These are phyloP conservation scores for Batillaria attramentaria DNA, from an alignment of 1,140 invertebrate genomes.

Conservation along the genomic window DNA sequence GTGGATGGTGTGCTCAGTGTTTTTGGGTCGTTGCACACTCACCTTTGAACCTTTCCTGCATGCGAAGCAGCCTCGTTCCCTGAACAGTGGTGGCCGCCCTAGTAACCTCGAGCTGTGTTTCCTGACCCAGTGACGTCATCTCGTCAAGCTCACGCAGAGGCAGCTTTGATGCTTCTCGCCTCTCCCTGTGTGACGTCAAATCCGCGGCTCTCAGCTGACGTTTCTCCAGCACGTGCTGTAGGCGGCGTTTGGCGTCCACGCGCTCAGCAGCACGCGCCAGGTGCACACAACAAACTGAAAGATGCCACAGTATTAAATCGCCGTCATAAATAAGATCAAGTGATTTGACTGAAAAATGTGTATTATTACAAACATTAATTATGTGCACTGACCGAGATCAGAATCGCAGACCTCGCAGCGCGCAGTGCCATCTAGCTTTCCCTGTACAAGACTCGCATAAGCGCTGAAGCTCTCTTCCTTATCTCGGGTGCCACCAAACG, in stretches of 20 bases:
- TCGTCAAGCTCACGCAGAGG: not conserved
- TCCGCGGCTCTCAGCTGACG: not conserved
- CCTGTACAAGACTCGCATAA: no score
- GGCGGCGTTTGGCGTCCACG: not conserved
- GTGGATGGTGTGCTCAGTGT: not conserved
- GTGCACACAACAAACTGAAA: not conserved
- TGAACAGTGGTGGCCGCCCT: not conserved
- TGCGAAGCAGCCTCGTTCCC: not conserved
- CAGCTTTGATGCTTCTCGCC: not conserved
- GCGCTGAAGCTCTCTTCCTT: no score
- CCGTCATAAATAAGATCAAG: not conserved
- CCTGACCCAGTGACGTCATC: slow-evolving; percentile 1
- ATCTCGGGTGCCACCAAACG: no score
- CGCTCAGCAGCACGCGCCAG: not conserved
- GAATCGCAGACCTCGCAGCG: not conserved
- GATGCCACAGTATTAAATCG: not conserved
- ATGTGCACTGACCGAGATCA: no score
- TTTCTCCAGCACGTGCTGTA: not conserved
- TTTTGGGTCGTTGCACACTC: not conserved
- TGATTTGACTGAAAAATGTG: not conserved
- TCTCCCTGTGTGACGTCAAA: not conserved
- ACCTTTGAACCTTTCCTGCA: slow-evolving; percentile 14
- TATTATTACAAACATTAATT: not conserved
- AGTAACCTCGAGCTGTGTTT: not conserved
- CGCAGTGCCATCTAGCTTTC: not conserved